phyloP scores from a whole-genome alignment of 2,888 invertebrate genomes.

The Aproaerema taeniolella region DNA sequence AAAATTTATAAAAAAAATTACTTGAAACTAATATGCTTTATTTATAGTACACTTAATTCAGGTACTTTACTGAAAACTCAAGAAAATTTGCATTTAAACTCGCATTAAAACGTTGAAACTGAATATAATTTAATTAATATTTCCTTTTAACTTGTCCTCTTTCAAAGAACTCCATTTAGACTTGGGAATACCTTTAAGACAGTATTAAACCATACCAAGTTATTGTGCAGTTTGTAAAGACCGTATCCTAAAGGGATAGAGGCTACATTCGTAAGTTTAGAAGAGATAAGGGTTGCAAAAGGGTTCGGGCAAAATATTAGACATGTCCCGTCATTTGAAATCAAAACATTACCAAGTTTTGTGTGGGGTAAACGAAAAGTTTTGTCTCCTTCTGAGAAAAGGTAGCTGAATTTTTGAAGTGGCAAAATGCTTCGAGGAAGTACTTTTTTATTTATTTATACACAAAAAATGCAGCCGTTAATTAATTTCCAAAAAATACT shows the following conservation, averaged over 20 bases:
- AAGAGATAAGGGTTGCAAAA: conserved; percentile 24
- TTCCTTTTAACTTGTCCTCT: no score
- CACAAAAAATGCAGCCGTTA: no score
- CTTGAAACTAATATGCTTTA: no score
- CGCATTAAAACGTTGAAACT: conserved; percentile 16
- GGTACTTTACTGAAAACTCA: no score
- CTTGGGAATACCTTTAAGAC: conserved; percentile 38
- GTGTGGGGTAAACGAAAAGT: conserved; percentile 16
- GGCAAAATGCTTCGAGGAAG: no score
- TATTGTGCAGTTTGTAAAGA: conserved; percentile 4
- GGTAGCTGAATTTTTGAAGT: not conserved
- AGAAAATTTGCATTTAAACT: not conserved
- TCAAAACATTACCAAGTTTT: conserved; percentile 57
- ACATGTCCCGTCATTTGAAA: conserved; percentile 66
- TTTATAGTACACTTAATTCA: no score
- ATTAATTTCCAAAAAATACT: no score
- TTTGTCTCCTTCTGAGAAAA: no score
- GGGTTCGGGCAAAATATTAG: conserved; percentile 52
- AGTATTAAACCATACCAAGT: conserved; percentile 17
- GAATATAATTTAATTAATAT: conserved; percentile 45
- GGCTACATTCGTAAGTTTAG: conserved; percentile 14
- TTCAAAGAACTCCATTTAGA: conserved; percentile 47
- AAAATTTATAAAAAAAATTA: no score
- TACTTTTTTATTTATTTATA: no score
- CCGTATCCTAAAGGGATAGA: conserved; percentile 20